Evolutionary conservation across 2,113 vertebrate species (phyloP), one percentile per base, ranked within the genome.

Genomic region (Rhinopithecus roxellana): DNA sequence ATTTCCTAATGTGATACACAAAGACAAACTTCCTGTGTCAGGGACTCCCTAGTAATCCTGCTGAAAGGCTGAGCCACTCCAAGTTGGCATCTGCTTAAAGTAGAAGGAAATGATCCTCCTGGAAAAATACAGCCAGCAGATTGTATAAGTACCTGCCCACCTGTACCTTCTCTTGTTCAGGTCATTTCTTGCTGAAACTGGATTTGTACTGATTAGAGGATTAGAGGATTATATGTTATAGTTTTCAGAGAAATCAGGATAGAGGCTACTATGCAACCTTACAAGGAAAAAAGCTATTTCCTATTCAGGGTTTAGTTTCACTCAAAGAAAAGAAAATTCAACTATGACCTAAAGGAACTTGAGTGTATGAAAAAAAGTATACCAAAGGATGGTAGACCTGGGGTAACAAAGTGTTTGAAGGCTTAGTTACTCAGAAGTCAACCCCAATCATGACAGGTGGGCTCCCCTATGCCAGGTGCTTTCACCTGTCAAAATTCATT

Each of bases 1-100:
- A 97, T 97, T 98, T 97, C 85, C 89, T 96, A 95, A 78, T 85
- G 32, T 96, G 81, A 93, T 91, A 75, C 52, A 97, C 87, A 84
- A 92, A 97, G 70, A 52, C 83, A 89, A 86, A 61, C 9, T 80
- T 97, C 83, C 90, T 90, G 35, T 69, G 72, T 95, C 48, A 90
- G 67, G 94, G 48, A 40, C 72, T 95, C 59, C 83, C 12, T 75
- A 40, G 83, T 90, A 95, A 96, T 87, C 40, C 61, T 75, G 87
- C 6, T 23, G 55, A 30, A 93, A 93, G n/a, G 25, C 92, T 35
- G 7, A 64, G 38, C 32, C 45, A 89, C 86, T 97, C 70, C 52
- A 94, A 77, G 96, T 70, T 78, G 80, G 95, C 91, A 94, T 84
- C 70, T 92, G 55, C 59, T 92, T 93, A 64, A 50, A 95, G 70